Evolutionary conservation across 2,113 vertebrate genomes (phyloP), one percentile per base, ranked within the genome.

Genomic region (Acanthochromis polyacanthus): DNA sequence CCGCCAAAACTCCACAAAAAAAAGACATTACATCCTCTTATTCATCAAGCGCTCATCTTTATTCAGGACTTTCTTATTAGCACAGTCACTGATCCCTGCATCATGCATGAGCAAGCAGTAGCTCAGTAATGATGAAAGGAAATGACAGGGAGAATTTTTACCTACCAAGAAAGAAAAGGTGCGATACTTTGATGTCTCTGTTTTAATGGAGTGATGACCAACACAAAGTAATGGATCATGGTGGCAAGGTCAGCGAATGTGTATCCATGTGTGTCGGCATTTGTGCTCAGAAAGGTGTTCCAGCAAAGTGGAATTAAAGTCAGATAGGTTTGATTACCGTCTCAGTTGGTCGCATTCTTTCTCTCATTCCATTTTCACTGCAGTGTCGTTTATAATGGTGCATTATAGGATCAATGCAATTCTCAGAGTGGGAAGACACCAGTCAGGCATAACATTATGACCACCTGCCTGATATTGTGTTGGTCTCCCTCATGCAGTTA

Each of bases 1-100:
- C 23, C 66, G 11, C 15, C 16, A 25, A 40, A 79, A 55, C 23
- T 25, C 50, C 7, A n/a, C 7, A 58, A 43, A 22, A 36, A 22
- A 36, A 55, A 12, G 16, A 38, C 22, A 78, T 36, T 5, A 50
- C 17, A 67, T 65, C 43, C 20, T 46, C 28, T 66, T 60, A 58
- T 82, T 71, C 43, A 70, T 76, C 43, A 72, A 56, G 30, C 51
- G 28, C 75, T 76, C 46, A 65, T 86, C 43, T 74, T 71, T 85
- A 66, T 76, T 73, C 16, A 64, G 58, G 50, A 36, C 22, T 59
- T 40, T 14, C 3, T 0, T 30, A 83, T 73, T 53, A 25, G 68
- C 70, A n/a, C 23, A 59, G 65, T 57, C 73, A n/a, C 50, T 43
- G 58, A 64, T 75, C 5, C 1, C 62, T 80, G 51, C 68, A 71